A percentile compares a stretch with the other conserved stretches of the same genome.
These are phyloP conservation scores for Tiaroga cobitis DNA, from an alignment of 2,797 vertebrate species.

Conservation along the genomic window DNA sequence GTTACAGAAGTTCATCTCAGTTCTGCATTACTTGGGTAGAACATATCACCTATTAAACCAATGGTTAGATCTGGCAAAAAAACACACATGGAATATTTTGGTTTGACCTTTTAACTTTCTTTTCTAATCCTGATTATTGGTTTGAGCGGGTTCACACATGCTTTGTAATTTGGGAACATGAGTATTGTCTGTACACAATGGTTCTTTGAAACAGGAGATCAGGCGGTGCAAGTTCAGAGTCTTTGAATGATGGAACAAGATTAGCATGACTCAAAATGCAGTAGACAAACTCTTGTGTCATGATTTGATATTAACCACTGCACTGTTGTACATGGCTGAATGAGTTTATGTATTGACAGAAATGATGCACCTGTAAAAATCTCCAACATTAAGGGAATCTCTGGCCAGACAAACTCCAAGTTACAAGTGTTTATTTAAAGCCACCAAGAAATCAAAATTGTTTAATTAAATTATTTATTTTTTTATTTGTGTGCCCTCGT, in stretches of 20 bases:
- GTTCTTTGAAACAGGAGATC: slow-evolving; percentile 4
- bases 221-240: neutral
- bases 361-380: neutral
- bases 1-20: slow-evolving; percentile 20
- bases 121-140: neutral
- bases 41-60: slow-evolving; percentile 39
- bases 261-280: neutral
- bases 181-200: slow-evolving; percentile 2
- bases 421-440: neutral
- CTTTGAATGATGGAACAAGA: neutral
- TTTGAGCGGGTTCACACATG: neutral
- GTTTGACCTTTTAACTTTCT: slow-evolving; percentile 16
- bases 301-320: neutral
- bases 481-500: neutral
- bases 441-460: neutral
- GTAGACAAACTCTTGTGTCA: neutral
- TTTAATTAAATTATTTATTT: neutral
- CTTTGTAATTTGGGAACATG: neutral
- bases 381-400: neutral
- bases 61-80: neutral
- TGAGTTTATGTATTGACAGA: neutral
- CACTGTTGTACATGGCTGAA: neutral
- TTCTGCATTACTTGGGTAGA: neutral
- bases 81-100: neutral
- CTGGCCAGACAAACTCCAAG: neutral